Base-by-base conservation (phyloP, 2,113 vertebrate genomes). In the Fukomys damarensis region DNA sequence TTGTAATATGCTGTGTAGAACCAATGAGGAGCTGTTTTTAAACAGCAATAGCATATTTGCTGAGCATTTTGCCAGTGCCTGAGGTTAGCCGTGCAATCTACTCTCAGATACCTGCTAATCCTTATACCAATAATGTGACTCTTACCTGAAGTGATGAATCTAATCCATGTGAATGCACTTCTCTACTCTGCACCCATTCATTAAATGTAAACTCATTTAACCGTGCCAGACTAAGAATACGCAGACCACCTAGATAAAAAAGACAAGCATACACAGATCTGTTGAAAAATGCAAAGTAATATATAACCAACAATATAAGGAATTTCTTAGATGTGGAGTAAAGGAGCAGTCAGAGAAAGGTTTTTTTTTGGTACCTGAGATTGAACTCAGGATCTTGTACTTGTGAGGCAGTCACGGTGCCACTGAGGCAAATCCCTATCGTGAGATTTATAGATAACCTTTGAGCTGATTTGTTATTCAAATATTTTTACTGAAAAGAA, bases 181-280 rank as follows among this genome's bases (percentile, higher is more conserved):
- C 24, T 93, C 28, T 9, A 19, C 81, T 94, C 16, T 79, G 32
- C 94, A 72, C 10, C 80, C n/a, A 54, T 92, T 96, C 54, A 90
- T 1, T 28, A 63, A 76, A 30, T 38, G 0, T 86, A 68, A 91
- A 54, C 41, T 68, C 24, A 54, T 54, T 88, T 52, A 76, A 19
- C 30, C 30, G 0, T 87, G 17, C 68, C 8, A 54, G 26, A 65
- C 28, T 80, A 43, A 89, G 22, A 35, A 24, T 95, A 70, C 80
- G 7, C 59, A 61, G 56, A 35, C 89, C n/a, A 58, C 24, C 66
- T 77, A 43, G 43, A 65, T 43, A 79, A 89, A 68, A 83, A 88
- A 65, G 54, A 46, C 41, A 85, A 87, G 24, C 10, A 61, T 79
- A 35, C 9, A 77, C 32, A 85, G 41, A 59, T 91, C 24, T 16